Conservation (phyloP, 2,113 vertebrate species). For the Campylomormyrus numenius region DNA sequence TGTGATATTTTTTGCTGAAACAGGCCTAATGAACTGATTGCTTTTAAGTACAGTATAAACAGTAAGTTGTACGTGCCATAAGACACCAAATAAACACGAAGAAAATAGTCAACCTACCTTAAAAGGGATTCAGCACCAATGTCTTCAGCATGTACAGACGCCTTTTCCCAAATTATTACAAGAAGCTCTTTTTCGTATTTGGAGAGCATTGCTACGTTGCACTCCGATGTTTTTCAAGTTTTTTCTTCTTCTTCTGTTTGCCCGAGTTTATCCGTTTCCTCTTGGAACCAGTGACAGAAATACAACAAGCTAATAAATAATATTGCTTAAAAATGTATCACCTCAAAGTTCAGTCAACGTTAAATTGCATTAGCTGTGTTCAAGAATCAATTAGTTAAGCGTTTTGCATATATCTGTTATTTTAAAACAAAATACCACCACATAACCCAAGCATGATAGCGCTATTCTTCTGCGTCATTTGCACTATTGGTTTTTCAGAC, state of each 20-base stretch:
- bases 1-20: not conserved
- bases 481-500: not conserved
- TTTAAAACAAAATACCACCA: not conserved
- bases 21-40: not conserved
- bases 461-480: not conserved
- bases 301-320: not conserved
- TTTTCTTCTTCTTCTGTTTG: not conserved
- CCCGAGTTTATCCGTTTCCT: not conserved
- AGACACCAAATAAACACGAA: not conserved
- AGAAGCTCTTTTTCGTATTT: constrained; percentile 53
- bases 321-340: not conserved
- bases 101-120: constrained; percentile 41
- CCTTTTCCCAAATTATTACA: constrained; percentile 44
- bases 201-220: constrained; percentile 51
- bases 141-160: constrained; percentile 49
- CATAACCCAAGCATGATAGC: not conserved
- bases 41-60: not conserved
- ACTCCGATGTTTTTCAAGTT: not conserved
- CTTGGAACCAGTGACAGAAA: not conserved
- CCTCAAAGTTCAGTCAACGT: not conserved
- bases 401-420: not conserved
- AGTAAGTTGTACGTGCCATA: not conserved
- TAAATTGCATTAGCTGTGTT: not conserved
- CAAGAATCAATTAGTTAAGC: not conserved
- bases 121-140: constrained; percentile 61